Evolutionary conservation across 2,888 invertebrate genomes (phyloP).

Genomic region (Caradrina clavipalpis): DNA sequence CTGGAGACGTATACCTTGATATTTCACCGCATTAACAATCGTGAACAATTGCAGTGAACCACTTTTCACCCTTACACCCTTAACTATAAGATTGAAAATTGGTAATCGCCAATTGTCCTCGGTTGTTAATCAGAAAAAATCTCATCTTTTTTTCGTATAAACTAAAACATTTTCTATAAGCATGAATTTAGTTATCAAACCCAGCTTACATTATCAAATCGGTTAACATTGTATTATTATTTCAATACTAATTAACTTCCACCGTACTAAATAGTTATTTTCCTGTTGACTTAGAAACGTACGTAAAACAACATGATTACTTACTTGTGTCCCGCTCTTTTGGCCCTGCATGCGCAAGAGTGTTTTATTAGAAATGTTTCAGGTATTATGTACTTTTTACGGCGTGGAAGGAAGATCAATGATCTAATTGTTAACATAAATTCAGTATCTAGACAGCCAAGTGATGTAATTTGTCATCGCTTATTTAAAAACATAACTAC

Average conservation of each 20-base stretch:
- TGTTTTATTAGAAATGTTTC: constrained; percentile 38
- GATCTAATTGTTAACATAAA: too few relatives aligned
- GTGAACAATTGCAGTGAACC: too few relatives aligned
- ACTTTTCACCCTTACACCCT: too few relatives aligned
- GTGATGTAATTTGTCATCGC: too few relatives aligned
- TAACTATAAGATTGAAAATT: too few relatives aligned
- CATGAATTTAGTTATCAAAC: constrained; percentile 6
- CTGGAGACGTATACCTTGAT: not conserved
- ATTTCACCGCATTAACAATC: not conserved
- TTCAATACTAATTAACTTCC: constrained; percentile 46
- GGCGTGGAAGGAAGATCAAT: too few relatives aligned
- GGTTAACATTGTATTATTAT: constrained; percentile 22
- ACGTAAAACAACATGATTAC: constrained; percentile 74
- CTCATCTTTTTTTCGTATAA: not conserved
- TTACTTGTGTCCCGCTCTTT: constrained; percentile 95
- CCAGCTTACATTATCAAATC: constrained; percentile 34
- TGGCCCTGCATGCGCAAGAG: constrained; percentile 91
- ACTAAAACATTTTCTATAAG: not conserved
- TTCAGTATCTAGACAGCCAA: too few relatives aligned
- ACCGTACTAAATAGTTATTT: constrained; percentile 41
- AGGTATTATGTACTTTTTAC: too few relatives aligned
- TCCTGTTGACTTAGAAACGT: constrained; percentile 52
- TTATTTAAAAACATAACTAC: too few relatives aligned
- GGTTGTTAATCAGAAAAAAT: not conserved
- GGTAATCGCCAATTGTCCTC: too few relatives aligned